These are phyloP conservation scores for Trichoplax adhaerens DNA, from an alignment of 37 sponge, comb jelly and placozoan species.

Conservation along the genomic window DNA sequence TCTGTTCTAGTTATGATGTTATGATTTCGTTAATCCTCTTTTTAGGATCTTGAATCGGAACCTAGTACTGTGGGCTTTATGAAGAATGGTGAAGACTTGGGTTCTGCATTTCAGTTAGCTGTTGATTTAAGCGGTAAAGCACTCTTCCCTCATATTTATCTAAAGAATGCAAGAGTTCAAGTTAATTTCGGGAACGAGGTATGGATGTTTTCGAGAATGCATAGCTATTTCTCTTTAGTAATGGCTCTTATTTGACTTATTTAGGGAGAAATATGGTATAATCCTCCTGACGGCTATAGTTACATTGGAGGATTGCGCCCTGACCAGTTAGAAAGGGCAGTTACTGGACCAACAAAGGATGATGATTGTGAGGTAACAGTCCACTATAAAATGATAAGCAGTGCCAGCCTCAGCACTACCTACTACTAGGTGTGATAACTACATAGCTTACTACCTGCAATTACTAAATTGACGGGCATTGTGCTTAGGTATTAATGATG, in stretches of 20 bases:
- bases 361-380: neutral
- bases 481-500: constrained; percentile 58
- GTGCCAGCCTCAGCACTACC: too few relatives aligned
- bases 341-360: constrained; percentile 6
- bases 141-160: constrained; percentile 70
- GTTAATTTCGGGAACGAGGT: constrained; percentile 50
- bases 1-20: neutral
- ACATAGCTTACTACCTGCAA: too few relatives aligned
- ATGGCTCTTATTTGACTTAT: too few relatives aligned
- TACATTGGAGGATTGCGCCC: constrained; percentile 2
- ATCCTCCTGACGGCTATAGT: constrained; percentile 9
- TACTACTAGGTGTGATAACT: too few relatives aligned
- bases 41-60: constrained; percentile 37
- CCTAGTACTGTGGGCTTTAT: constrained; percentile 55
- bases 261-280: neutral
- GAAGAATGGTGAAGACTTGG: constrained; percentile 58
- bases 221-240: too few relatives aligned
- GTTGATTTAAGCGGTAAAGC: constrained; percentile 2
- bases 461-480: too few relatives aligned
- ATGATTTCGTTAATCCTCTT: neutral
- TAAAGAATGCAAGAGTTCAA: constrained; percentile 48
- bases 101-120: constrained; percentile 23
- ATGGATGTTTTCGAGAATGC: too few relatives aligned
- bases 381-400: too few relatives aligned
- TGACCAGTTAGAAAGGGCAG: neutral